Conservation (phyloP, 2,113 vertebrate species). For the Corythornis madagascariensis region DNA sequence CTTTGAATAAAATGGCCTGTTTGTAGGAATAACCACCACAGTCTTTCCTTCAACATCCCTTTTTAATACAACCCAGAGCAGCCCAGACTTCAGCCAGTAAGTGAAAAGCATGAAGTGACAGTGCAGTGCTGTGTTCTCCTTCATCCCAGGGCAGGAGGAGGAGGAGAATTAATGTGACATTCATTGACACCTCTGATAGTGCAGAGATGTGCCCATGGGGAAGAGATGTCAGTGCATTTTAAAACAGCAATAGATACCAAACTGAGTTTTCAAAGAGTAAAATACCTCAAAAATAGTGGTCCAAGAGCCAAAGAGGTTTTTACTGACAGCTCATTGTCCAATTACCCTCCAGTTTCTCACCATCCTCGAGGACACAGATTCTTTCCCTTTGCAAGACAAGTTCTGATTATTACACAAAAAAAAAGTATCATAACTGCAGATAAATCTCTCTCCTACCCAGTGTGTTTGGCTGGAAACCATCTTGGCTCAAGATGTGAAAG, state of each 20-base stretch:
- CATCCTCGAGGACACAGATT: neutral
- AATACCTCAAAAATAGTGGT: neutral
- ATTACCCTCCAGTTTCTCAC: neutral
- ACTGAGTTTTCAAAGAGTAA: neutral
- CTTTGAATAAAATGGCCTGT: neutral
- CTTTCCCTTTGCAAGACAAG: neutral
- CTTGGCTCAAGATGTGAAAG: neutral
- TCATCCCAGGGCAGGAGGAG: neutral
- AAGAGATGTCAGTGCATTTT: rapidly evolving
- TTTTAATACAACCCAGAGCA: neutral
- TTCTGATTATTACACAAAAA: neutral
- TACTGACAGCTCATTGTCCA: neutral
- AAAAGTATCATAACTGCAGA: neutral
- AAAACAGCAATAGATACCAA: neutral
- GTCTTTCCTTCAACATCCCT: neutral
- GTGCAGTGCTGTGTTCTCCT: neutral
- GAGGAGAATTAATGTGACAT: neutral
- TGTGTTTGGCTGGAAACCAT: neutral
- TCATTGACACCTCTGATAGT: neutral
- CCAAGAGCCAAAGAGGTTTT: neutral
- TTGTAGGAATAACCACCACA: neutral
- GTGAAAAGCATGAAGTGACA: neutral
- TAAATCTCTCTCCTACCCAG: neutral
- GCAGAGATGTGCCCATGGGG: neutral
- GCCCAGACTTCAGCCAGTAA: neutral